These are phyloP conservation scores for Mustela lutreola DNA, from an alignment of 2,113 vertebrate species.

Conservation along the genomic window DNA sequence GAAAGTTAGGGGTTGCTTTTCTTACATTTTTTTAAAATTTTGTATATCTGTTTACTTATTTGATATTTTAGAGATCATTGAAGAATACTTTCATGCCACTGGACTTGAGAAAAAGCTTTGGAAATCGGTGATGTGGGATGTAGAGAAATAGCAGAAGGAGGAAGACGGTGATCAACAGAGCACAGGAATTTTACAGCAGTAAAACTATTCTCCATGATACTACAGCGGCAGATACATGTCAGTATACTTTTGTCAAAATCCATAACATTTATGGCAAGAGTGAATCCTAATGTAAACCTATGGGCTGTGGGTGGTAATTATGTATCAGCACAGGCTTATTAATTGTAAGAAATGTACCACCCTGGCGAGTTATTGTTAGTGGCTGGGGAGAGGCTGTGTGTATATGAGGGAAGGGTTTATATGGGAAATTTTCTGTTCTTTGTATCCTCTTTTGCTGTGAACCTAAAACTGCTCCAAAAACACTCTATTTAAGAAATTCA, in stretches of 20 bases:
- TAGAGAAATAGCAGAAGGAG: not conserved
- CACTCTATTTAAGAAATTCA: not conserved
- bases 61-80: not conserved
- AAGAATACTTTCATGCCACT: not conserved
- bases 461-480: not conserved
- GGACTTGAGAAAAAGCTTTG: not conserved
- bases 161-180: not conserved
- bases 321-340: not conserved
- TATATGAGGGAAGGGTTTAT: not conserved
- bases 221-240: not conserved
- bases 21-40: not conserved
- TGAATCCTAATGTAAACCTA: not conserved
- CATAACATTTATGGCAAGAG: not conserved
- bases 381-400: fast-evolving
- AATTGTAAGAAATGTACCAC: not conserved
- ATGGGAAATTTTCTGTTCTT: not conserved
- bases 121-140: not conserved
- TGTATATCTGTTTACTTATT: not conserved
- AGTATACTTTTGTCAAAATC: not conserved
- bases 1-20: not conserved
- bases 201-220: not conserved
- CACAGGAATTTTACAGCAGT: not conserved
- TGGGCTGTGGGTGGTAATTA: not conserved
- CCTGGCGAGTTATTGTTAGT: too few species aligned
- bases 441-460: not conserved